These are phyloP conservation scores for Cydia amplana DNA, from an alignment of 1,140 invertebrate genomes.

Conservation along the genomic window DNA sequence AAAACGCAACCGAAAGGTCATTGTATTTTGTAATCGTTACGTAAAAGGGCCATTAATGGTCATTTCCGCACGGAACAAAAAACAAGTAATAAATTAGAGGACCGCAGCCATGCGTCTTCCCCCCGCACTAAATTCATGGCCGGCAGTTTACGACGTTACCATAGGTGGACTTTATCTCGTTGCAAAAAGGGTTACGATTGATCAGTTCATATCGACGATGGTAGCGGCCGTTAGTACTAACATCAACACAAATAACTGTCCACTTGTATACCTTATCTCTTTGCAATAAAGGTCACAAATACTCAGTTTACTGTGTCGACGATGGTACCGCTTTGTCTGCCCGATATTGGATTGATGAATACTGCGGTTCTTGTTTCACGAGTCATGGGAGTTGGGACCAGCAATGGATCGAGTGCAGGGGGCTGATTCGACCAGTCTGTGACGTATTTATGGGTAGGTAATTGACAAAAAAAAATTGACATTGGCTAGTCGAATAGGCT, in stretches of 20 bases:
- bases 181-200: background rate
- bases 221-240: background rate
- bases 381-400: background rate
- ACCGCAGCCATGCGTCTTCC: constrained; percentile 23
- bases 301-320: too few species aligned
- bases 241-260: background rate
- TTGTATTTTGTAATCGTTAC: constrained; percentile 30
- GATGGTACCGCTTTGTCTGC: background rate
- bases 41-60: constrained; percentile 30
- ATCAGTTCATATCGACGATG: background rate
- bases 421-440: background rate
- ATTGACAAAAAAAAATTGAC: too few species aligned
- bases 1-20: constrained; percentile 10
- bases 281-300: background rate
- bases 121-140: constrained; percentile 23
- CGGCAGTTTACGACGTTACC: background rate
- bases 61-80: constrained; percentile 33
- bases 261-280: background rate
- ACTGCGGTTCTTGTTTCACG: background rate
- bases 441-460: background rate
- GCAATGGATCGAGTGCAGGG: background rate
- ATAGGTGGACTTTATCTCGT: background rate
- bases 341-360: constrained; percentile 24
- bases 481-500: too few species aligned
- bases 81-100: constrained; percentile 32